phyloP scores from a whole-genome alignment of 2,888 invertebrate genomes.

The Aromia moschata region DNA sequence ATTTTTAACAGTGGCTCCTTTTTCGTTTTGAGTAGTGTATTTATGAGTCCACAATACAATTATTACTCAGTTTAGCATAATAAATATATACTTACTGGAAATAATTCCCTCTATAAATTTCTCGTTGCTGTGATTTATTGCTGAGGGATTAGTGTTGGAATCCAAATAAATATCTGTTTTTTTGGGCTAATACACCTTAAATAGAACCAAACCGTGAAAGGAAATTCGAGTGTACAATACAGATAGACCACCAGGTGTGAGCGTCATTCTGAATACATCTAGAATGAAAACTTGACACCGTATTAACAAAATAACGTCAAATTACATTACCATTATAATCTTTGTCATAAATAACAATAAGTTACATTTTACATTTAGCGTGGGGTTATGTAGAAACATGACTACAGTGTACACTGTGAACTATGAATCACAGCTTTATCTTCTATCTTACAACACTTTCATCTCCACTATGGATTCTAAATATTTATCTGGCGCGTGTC shows the following conservation, averaged over 20 bases:
- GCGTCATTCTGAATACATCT: slow-evolving; percentile 10
- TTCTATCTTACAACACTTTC: background rate
- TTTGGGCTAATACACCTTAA: slow-evolving; percentile 23
- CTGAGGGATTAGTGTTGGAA: slow-evolving; percentile 3
- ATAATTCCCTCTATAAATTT: slow-evolving; percentile 21
- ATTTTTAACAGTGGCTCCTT: no score
- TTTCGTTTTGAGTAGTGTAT: no score
- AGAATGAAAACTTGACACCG: slow-evolving; percentile 14
- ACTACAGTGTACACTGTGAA: background rate
- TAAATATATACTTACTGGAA: no score
- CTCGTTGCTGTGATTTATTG: slow-evolving; percentile 8
- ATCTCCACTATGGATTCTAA: background rate
- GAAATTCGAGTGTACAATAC: slow-evolving; percentile 9
- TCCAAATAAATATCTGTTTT: slow-evolving; percentile 21
- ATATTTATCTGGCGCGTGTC: background rate
- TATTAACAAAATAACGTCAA: slow-evolving; percentile 24
- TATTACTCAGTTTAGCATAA: no score
- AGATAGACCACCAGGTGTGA: slow-evolving; percentile 19
- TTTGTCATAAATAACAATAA: slow-evolving; percentile 4
- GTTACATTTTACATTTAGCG: slow-evolving; percentile 8
- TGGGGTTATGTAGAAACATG: slow-evolving; percentile 18
- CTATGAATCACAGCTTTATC: background rate
- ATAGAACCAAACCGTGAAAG: slow-evolving; percentile 13
- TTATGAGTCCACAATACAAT: no score
- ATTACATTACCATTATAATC: slow-evolving; percentile 23